phyloP scores from a whole-genome alignment of 2,888 invertebrate species.

The Caenorhabditis sinica region DNA sequence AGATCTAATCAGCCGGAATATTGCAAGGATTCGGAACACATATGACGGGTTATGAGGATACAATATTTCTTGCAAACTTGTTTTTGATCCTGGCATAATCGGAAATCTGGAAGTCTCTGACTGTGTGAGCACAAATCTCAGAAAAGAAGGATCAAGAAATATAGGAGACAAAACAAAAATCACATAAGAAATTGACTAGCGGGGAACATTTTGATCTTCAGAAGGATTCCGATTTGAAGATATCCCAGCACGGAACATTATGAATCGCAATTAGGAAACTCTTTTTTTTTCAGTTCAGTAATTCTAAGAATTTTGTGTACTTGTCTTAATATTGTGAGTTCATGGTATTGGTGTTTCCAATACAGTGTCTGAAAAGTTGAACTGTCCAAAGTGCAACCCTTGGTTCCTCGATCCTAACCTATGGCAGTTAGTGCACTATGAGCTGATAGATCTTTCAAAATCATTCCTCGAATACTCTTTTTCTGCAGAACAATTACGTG shows the following conservation, averaged over 20 bases:
- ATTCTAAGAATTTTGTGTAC: not conserved
- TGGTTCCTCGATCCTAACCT: no score
- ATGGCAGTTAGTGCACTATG: no score
- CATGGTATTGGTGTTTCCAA: no score
- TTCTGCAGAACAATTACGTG: not conserved
- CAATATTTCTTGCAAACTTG: conserved; percentile 52
- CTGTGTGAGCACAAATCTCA: conserved; percentile 35
- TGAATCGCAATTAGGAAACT: not conserved
- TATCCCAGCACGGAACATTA: not conserved
- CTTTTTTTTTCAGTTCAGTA: not conserved
- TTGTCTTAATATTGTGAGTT: no score
- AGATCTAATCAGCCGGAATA: conserved; percentile 52
- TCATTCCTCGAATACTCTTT: not conserved
- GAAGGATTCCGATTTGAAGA: not conserved
- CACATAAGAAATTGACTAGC: not conserved
- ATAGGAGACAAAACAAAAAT: not conserved
- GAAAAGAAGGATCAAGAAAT: not conserved
- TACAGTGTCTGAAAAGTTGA: no score
- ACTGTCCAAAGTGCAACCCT: no score
- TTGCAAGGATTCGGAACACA: conserved; percentile 58
- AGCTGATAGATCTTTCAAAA: not conserved
- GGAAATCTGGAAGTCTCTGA: conserved; percentile 22
- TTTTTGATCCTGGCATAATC: conserved; percentile 51
- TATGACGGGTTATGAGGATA: conserved; percentile 37
- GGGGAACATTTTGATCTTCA: not conserved